Conservation (phyloP, 2,113 vertebrate species). For the Eurystomus gularis region DNA sequence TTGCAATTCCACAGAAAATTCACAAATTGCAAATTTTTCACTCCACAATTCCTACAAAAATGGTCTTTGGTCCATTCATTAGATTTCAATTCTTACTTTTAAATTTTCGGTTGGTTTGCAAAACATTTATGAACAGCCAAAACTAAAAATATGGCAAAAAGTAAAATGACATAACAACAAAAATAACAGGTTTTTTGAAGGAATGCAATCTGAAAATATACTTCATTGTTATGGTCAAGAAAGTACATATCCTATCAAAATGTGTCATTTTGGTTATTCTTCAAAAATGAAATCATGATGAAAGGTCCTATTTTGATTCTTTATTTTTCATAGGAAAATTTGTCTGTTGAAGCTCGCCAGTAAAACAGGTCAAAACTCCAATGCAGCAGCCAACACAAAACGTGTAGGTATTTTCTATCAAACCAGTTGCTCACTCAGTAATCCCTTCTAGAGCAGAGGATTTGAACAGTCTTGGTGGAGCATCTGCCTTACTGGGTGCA, state of each 20-base stretch:
- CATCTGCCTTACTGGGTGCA: background rate
- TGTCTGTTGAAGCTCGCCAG: background rate
- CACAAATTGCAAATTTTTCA: background rate
- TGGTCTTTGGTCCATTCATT: background rate
- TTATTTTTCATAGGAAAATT: background rate
- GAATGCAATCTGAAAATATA: background rate
- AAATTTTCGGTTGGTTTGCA: background rate
- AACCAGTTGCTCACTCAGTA: background rate
- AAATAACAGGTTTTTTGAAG: background rate
- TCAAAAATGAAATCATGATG: background rate
- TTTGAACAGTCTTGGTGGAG: background rate
- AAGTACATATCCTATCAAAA: background rate
- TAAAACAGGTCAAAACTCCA: background rate
- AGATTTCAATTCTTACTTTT: background rate
- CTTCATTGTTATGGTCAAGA: background rate
- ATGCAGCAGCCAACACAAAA: background rate
- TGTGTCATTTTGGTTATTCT: background rate
- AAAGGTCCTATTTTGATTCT: background rate
- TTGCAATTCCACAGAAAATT: constrained; percentile 2
- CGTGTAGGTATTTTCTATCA: background rate
- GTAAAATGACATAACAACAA: background rate
- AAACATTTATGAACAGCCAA: background rate
- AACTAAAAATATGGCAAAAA: background rate
- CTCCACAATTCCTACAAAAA: background rate
- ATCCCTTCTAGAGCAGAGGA: background rate